A percentile compares a stretch with the other conserved stretches of the same genome.
phyloP scores from a whole-genome alignment of 2,797 vertebrate species.

The Clarias fuscus region DNA sequence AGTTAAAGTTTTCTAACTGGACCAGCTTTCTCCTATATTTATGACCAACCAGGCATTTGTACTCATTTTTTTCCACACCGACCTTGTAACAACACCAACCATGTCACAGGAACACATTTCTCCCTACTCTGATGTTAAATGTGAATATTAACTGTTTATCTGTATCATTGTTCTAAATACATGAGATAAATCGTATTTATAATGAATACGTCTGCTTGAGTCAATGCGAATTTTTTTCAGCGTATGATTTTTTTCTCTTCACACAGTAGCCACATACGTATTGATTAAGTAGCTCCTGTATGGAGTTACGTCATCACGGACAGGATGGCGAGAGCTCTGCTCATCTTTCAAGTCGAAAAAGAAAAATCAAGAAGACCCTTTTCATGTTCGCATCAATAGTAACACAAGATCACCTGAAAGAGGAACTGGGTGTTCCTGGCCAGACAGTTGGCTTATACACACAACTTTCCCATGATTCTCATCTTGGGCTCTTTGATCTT shows the following conservation, averaged over 20 bases:
- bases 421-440: conserved; percentile 55
- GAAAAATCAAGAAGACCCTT: conserved; percentile 44
- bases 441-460: conserved; percentile 39
- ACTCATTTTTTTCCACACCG: neutral
- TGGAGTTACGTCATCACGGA: conserved; percentile 2
- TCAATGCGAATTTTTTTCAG: neutral
- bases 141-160: neutral
- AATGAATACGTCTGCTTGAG: neutral
- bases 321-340: conserved; percentile 21
- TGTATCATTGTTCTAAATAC: neutral
- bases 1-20: neutral
- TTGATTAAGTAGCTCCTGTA: neutral
- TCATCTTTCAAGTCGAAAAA: conserved; percentile 47
- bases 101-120: neutral
- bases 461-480: conserved; percentile 45
- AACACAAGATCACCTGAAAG: conserved; percentile 60
- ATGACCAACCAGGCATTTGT: neutral
- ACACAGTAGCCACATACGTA: neutral
- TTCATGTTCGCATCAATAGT: conserved; percentile 57
- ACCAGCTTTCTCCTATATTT: neutral
- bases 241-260: neutral
- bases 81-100: neutral
- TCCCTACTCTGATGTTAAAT: neutral
- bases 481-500: conserved; percentile 55
- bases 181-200: neutral